Percentiles rank a stretch among this genome's conserved stretches.
Conservation (phyloP, 2,797 vertebrate species). For the Sciurus carolinensis region DNA sequence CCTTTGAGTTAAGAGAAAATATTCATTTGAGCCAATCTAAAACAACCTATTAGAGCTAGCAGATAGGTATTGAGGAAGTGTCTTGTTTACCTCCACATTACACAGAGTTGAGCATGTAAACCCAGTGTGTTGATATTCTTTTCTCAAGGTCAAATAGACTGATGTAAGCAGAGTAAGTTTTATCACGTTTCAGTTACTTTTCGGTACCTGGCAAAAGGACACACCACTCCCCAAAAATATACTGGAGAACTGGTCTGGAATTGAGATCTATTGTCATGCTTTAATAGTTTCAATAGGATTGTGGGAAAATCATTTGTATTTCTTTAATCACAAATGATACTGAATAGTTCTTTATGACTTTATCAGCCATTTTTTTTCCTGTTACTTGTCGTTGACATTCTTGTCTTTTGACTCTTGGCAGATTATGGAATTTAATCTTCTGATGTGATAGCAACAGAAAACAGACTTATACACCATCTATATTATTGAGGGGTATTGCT, state of each 20-base stretch:
- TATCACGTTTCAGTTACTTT: conserved; percentile 43
- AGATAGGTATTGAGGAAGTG: background rate
- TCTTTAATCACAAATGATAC: conserved; percentile 32
- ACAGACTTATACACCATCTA: background rate
- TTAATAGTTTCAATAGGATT: background rate
- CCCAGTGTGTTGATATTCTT: background rate
- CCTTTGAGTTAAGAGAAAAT: background rate
- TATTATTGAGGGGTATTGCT: background rate
- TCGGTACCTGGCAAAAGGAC: background rate
- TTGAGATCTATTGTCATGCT: background rate
- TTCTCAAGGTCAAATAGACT: background rate
- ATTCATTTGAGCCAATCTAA: background rate
- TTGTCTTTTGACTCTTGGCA: background rate
- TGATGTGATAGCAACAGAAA: background rate
- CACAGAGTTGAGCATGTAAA: background rate
- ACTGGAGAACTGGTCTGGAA: background rate
- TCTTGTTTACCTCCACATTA: background rate
- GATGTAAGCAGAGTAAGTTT: background rate
- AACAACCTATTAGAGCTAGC: background rate
- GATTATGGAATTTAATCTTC: background rate
- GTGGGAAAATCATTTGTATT: conserved; percentile 26
- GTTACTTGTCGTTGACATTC: background rate
- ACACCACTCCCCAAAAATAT: background rate
- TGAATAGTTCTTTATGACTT: background rate
- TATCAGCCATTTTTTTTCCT: background rate